Conservation (phyloP, 2,888 invertebrate species). For the Hipparchia semele region DNA sequence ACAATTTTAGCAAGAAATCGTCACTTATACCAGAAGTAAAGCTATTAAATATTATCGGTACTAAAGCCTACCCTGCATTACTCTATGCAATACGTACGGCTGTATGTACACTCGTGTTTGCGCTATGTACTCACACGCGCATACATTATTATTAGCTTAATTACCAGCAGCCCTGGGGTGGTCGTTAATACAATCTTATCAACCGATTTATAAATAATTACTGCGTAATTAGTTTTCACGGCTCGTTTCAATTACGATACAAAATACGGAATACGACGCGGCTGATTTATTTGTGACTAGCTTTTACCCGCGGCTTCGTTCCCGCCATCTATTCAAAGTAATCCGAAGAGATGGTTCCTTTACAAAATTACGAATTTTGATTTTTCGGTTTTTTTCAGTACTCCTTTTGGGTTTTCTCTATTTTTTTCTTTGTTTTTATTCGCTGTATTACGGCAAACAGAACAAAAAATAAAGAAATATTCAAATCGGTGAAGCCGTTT, state of each 20-base stretch:
- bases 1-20: neutral
- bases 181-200: conserved; percentile 37
- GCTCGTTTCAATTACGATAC: conserved; percentile 19
- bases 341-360: neutral
- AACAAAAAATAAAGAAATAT: no score
- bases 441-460: no score
- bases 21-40: neutral
- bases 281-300: neutral
- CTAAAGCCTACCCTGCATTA: conserved; percentile 10
- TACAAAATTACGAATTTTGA: no score
- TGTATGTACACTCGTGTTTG: neutral
- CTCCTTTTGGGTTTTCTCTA: no score
- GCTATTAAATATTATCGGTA: neutral
- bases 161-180: conserved; percentile 31
- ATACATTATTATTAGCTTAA: conserved; percentile 39
- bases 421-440: no score
- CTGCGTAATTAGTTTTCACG: conserved; percentile 26
- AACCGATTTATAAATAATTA: conserved; percentile 36
- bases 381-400: no score
- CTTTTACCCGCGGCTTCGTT: neutral
- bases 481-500: no score
- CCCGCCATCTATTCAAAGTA: neutral
- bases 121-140: conserved; percentile 22
- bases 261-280: neutral
- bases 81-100: conserved; percentile 1